phyloP scores from a whole-genome alignment of 2,113 vertebrate species.

The Sciurus niger region DNA sequence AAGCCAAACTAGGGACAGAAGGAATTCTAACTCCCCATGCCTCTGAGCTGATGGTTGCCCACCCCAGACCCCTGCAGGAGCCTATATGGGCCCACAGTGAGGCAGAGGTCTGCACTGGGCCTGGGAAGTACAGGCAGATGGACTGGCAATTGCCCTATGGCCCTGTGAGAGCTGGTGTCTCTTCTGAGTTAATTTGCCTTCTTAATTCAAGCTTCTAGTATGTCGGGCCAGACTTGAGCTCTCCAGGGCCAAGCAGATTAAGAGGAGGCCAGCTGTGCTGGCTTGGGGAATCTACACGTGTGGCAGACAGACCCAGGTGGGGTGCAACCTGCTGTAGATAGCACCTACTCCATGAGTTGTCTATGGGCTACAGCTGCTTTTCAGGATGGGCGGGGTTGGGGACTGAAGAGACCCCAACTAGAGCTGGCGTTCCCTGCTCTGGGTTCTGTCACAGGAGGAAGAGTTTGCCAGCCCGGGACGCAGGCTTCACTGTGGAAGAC shows the following conservation, averaged over 20 bases:
- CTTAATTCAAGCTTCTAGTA: neutral
- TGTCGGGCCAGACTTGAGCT: neutral
- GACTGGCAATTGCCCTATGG: neutral
- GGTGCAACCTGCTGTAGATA: neutral
- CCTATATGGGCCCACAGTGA: neutral
- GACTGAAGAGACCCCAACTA: neutral
- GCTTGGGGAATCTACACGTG: neutral
- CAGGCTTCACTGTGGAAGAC: slow-evolving; percentile 95
- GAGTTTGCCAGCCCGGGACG: slow-evolving; percentile 93
- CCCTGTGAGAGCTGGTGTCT: neutral
- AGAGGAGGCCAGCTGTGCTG: neutral
- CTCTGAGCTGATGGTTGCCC: neutral
- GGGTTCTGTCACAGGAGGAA: slow-evolving; percentile 91
- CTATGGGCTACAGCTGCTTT: neutral
- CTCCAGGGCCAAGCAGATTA: neutral
- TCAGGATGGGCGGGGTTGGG: neutral
- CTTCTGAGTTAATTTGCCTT: neutral
- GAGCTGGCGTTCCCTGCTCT: neutral
- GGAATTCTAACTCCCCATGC: neutral
- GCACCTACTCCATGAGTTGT: neutral
- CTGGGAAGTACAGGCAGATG: neutral
- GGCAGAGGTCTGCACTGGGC: neutral
- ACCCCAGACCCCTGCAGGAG: neutral
- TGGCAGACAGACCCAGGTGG: neutral
- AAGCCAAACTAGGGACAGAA: neutral